Evolutionary conservation across 2,888 invertebrate species (phyloP), one percentile per base, ranked within the genome.

Genomic region (Athrips mouffetella): DNA sequence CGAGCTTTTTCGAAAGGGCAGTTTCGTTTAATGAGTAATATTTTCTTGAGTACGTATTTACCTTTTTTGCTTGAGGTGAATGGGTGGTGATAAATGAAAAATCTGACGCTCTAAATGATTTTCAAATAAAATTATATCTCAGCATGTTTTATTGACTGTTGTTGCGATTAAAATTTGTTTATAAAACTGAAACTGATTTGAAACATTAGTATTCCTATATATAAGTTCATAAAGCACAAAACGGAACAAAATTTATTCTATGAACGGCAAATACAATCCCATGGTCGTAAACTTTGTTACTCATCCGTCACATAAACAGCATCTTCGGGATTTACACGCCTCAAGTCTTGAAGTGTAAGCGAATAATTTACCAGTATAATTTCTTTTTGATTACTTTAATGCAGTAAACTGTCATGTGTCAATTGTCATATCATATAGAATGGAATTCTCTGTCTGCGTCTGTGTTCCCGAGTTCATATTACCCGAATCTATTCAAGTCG

Each of bases 251-350:
- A n/a, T 21, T 31, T 55, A 47, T 47, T 63, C 68, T 68, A 71
- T 70, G 69, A 70, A 71, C 63, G 70, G 66, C 64, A 69, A 73
- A 70, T 70, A 67, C 66, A 63, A 65, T 67, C 60, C 53, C 49
- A 55, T 55, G 59, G 65, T 68, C 69, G 74, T 76, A 71, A 76
- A 70, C 55, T 65, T 65, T 67, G 73, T 72, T 73, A 71, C 68
- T 73, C 70, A 70, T 68, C 66, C 69, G 67, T 65, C 72, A 66
- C 70, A 72, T 76, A 77, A 78, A 79, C 73, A 69, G 64, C 58
- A 63, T 65, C 67, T 60, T 63, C 55, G 61, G 62, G 60, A 61
- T 49, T 48, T 40, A 48, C 46, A 18, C 58, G 60, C 63, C 39
- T 7, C 51, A 59, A 65, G 53, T 45, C 46, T 55, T 40, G 48